Percentiles rank a stretch among this genome's conserved stretches.
Conservation (phyloP, 2,113 vertebrate species). For the Stegastes partitus region DNA sequence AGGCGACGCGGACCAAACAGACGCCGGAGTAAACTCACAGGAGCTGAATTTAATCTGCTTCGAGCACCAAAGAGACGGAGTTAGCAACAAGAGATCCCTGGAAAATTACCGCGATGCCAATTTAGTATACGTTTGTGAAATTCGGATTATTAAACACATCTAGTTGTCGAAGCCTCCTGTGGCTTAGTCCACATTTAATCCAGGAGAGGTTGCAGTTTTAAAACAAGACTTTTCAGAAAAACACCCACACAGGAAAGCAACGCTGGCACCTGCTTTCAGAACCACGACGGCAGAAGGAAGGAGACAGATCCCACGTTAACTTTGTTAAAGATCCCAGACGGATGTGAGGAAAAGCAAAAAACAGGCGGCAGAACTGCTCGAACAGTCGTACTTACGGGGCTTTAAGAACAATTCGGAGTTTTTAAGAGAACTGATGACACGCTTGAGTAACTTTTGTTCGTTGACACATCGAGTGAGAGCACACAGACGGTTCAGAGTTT, state of each 20-base stretch:
- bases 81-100: not conserved
- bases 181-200: conserved; percentile 23
- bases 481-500: conserved; percentile 15
- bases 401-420: too few relatives aligned
- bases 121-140: not conserved
- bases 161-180: not conserved
- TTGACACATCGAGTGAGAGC: conserved; percentile 3
- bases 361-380: not conserved
- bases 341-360: not conserved
- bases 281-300: not conserved
- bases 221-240: conserved; percentile 22
- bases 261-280: conserved; percentile 29
- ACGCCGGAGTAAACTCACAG: not conserved
- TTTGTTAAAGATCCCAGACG: not conserved
- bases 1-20: conserved; percentile 31
- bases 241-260: conserved; percentile 5
- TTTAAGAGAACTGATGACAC: too few relatives aligned
- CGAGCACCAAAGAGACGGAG: not conserved
- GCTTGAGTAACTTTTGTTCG: not conserved
- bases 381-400: not conserved
- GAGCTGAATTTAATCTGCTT: conserved; percentile 1
- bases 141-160: not conserved
- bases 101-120: not conserved
- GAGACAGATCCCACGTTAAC: conserved; percentile 10
- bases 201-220: not conserved